Percentiles rank a stretch among this genome's conserved stretches.
These are phyloP conservation scores for Pachyramphus minor DNA, from an alignment of 2,113 vertebrate genomes.

Conservation along the genomic window DNA sequence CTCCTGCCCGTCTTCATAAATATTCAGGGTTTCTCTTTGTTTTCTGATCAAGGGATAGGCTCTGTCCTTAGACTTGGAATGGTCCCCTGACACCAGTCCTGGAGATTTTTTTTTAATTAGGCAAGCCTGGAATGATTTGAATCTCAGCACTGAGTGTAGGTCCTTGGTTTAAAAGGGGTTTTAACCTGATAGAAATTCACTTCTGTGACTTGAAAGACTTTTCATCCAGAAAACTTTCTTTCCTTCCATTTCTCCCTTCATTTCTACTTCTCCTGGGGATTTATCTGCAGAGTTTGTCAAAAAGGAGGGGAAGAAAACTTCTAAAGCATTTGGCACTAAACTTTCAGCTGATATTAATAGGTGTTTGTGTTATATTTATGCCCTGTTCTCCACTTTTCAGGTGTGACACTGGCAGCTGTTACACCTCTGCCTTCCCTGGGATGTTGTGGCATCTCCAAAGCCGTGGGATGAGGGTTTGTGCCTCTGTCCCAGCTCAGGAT, in stretches of 20 bases:
- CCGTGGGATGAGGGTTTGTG: rapidly evolving
- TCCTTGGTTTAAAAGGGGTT: background rate
- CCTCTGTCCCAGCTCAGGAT: background rate
- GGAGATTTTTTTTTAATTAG: background rate
- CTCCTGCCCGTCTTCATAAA: conserved; percentile 18
- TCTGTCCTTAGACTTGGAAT: background rate
- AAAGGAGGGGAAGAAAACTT: background rate
- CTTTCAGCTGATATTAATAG: background rate
- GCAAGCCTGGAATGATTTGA: background rate
- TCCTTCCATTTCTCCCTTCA: background rate
- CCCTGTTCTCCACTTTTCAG: background rate
- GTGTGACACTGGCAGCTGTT: background rate
- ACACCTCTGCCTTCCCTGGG: background rate
- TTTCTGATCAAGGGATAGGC: conserved; percentile 29
- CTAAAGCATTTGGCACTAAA: background rate
- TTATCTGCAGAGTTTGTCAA: background rate
- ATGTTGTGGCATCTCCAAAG: background rate
- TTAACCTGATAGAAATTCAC: background rate
- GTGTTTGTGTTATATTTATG: background rate
- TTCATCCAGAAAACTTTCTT: background rate
- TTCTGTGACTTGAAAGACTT: background rate
- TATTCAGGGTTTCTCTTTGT: conserved; percentile 46
- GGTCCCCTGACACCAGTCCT: background rate
- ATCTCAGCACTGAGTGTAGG: background rate
- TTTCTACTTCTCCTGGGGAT: background rate